Conservation (phyloP, 2,797 vertebrate species). For the Muscicapa comitata region DNA sequence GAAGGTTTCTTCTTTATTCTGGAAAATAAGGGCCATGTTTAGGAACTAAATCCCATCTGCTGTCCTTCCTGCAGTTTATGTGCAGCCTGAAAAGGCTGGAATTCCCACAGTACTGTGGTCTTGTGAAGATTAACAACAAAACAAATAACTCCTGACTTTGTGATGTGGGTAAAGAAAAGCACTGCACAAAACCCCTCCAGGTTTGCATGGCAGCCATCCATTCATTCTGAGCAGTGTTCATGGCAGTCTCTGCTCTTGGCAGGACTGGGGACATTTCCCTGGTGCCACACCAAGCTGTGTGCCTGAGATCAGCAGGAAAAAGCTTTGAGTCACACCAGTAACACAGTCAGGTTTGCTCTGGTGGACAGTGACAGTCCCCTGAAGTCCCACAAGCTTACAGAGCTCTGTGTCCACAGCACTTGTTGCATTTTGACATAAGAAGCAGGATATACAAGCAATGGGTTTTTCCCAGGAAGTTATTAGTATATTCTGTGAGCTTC, state of each 20-base stretch:
- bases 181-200: neutral
- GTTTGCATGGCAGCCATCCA: neutral
- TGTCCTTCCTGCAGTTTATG: neutral
- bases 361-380: accelerated
- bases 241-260: neutral
- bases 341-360: neutral
- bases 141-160: neutral
- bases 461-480: neutral
- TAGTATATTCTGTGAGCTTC: neutral
- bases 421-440: neutral
- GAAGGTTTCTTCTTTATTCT: neutral
- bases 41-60: neutral
- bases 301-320: neutral
- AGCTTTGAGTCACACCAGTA: neutral
- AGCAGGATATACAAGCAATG: neutral
- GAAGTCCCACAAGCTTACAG: neutral
- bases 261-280: neutral
- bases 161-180: neutral
- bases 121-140: neutral
- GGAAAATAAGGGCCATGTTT: neutral
- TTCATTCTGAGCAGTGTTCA: neutral
- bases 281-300: neutral
- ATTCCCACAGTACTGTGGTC: neutral
- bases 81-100: neutral
- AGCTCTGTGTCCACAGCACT: neutral